Conservation (phyloP, 2,888 invertebrate genomes). For the Spodoptera exigua region DNA sequence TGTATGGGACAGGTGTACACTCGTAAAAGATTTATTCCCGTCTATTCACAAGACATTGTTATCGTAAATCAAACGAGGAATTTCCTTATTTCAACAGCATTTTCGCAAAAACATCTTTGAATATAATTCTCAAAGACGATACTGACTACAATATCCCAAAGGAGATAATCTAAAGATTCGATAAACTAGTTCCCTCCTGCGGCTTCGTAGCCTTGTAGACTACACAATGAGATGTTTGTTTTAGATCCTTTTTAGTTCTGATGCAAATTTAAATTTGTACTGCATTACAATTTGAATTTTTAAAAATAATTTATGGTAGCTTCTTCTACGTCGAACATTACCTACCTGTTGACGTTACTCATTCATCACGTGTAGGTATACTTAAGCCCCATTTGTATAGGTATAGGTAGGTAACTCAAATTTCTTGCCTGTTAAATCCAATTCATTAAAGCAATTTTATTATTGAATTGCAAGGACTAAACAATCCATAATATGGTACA, state of each 20-base stretch:
- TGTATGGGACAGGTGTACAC: slow-evolving; percentile 4
- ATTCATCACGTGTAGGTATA: too few relatives aligned
- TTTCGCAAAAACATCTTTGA: slow-evolving; percentile 32
- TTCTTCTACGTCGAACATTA: too few relatives aligned
- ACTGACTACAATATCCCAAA: slow-evolving; percentile 45
- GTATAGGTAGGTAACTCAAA: too few relatives aligned
- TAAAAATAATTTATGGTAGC: too few relatives aligned
- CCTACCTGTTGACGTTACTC: too few relatives aligned
- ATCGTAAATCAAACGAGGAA: slow-evolving; percentile 31
- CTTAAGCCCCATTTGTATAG: too few relatives aligned
- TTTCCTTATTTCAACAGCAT: slow-evolving; percentile 24
- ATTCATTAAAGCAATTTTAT: too few relatives aligned
- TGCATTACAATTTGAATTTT: slow-evolving; percentile 2
- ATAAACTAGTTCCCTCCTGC: slow-evolving; percentile 41
- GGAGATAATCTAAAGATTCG: slow-evolving; percentile 51
- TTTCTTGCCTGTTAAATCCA: too few relatives aligned
- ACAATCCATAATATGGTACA: too few relatives aligned
- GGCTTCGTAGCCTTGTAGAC: slow-evolving; percentile 16
- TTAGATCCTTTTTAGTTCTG: slow-evolving; percentile 22
- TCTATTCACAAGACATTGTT: slow-evolving; percentile 29
- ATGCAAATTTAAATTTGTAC: neutral
- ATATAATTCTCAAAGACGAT: slow-evolving; percentile 36
- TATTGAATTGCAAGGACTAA: too few relatives aligned
- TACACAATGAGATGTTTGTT: slow-evolving; percentile 42
- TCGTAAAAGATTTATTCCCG: slow-evolving; percentile 15